Conservation (phyloP, 2,797 vertebrate species). For the Neostethus bicornis region DNA sequence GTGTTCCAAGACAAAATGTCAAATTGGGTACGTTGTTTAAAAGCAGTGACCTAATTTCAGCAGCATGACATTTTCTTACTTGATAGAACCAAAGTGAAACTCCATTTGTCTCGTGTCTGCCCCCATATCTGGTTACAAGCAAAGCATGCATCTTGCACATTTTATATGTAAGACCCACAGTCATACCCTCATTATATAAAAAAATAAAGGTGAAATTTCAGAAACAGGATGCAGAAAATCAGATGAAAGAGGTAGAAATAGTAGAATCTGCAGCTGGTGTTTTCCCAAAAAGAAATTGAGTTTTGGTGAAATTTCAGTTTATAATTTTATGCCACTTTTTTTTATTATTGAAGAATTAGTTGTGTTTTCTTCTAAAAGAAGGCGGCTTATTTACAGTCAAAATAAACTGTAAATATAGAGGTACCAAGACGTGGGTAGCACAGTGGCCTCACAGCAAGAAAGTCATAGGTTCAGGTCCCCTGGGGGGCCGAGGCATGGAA, state of each 20-base stretch:
- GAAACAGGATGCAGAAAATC: conserved; percentile 48
- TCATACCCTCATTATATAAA: conserved; percentile 5
- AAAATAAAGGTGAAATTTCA: conserved; percentile 42
- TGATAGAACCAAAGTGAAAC: neutral
- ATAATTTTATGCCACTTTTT: too few relatives aligned
- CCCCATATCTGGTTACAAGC: neutral
- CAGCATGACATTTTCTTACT: conserved; percentile 29
- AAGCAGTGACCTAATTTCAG: neutral
- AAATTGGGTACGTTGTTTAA: neutral
- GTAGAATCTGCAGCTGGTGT: conserved; percentile 28
- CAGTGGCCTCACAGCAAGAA: too few relatives aligned
- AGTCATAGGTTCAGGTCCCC: too few relatives aligned
- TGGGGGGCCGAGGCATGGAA: too few relatives aligned
- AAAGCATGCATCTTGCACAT: neutral
- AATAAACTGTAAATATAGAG: too few relatives aligned
- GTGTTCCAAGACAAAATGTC: conserved; percentile 3
- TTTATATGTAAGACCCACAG: conserved; percentile 27
- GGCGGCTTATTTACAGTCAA: too few relatives aligned
- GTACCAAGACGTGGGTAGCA: too few relatives aligned
- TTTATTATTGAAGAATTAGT: too few relatives aligned
- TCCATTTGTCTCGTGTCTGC: neutral
- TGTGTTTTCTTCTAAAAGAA: too few relatives aligned
- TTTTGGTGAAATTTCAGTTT: conserved; percentile 16
- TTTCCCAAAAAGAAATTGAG: conserved; percentile 42
- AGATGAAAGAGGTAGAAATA: conserved; percentile 49